Percentiles rank a stretch among this genome's conserved stretches.
Evolutionary conservation across 2,797 vertebrate species (phyloP).

Genomic region (Oreochromis mossambicus): DNA sequence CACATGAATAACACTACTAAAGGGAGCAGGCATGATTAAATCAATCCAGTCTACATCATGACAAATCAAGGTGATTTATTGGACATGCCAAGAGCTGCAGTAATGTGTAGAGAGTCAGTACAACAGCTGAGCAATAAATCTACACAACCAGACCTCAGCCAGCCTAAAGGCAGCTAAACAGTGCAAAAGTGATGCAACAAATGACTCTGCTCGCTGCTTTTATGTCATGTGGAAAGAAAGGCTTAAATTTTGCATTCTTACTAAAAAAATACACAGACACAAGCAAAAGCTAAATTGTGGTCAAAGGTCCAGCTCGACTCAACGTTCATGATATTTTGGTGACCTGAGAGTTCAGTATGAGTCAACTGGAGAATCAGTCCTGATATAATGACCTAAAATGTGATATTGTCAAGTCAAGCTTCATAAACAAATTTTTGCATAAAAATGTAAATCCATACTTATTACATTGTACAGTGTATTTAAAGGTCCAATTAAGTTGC

Average conservation of each 20-base stretch:
- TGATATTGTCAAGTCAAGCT: background rate
- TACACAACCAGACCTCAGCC: conserved; percentile 14
- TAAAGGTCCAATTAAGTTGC: background rate
- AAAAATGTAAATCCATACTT: background rate
- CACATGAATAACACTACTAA: conserved; percentile 6
- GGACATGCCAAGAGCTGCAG: conserved; percentile 28
- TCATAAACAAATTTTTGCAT: background rate
- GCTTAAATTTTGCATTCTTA: background rate
- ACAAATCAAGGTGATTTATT: conserved; percentile 67
- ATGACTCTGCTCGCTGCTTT: conserved; percentile 9
- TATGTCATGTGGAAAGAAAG: background rate
- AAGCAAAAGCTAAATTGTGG: background rate
- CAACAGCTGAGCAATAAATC: conserved; percentile 62
- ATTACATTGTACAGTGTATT: background rate
- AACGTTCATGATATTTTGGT: background rate
- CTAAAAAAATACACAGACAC: background rate
- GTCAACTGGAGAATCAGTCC: background rate
- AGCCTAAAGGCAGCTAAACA: conserved; percentile 38
- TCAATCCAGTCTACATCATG: conserved; percentile 64
- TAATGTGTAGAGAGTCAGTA: conserved; percentile 56
- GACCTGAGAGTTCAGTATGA: background rate
- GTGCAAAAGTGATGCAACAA: conserved; percentile 26
- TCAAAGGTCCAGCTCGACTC: background rate
- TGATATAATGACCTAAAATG: background rate
- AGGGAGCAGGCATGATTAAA: conserved; percentile 49